Percentiles rank a stretch among this genome's conserved stretches.
These are phyloP conservation scores for Protosalanx chinensis DNA, from an alignment of 2,797 vertebrate species.

Conservation along the genomic window DNA sequence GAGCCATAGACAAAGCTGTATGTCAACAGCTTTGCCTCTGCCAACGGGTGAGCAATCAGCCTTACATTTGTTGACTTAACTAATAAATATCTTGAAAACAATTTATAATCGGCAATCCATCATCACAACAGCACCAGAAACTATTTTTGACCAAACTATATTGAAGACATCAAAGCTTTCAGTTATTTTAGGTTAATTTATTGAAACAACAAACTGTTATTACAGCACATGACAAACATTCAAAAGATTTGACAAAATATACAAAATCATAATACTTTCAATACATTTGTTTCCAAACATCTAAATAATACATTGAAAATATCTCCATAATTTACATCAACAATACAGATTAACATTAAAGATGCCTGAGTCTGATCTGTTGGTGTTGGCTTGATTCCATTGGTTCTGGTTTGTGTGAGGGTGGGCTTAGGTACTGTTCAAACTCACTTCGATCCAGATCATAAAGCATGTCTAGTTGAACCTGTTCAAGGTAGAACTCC, in stretches of 20 bases:
- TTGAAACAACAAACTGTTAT: conserved; percentile 37
- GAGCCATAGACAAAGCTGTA: conserved; percentile 50
- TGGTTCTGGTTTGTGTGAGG: conserved; percentile 62
- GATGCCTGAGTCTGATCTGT: conserved; percentile 26
- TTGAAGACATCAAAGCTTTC: not conserved
- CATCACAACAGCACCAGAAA: not conserved
- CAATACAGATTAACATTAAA: conserved; percentile 9
- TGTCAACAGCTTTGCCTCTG: conserved; percentile 49
- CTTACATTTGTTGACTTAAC: conserved; percentile 34
- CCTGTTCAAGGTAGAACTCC: conserved; percentile 74
- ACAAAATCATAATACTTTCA: conserved; percentile 9
- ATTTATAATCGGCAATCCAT: conserved; percentile 9
- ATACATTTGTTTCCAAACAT: not conserved
- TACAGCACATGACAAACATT: not conserved
- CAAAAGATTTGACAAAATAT: not conserved
- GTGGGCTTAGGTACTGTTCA: conserved; percentile 88
- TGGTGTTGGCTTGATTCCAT: conserved; percentile 45
- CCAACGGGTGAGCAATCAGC: conserved; percentile 26
- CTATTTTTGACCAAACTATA: not conserved
- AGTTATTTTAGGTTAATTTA: conserved; percentile 46
- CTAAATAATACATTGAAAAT: not conserved
- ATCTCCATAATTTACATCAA: conserved; percentile 30
- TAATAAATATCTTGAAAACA: conserved; percentile 33
- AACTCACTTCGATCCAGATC: conserved; percentile 93
- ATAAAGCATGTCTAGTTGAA: conserved; percentile 81